Evolutionary conservation across 2,797 vertebrate genomes (phyloP).

Genomic region (Valencia hispanica): DNA sequence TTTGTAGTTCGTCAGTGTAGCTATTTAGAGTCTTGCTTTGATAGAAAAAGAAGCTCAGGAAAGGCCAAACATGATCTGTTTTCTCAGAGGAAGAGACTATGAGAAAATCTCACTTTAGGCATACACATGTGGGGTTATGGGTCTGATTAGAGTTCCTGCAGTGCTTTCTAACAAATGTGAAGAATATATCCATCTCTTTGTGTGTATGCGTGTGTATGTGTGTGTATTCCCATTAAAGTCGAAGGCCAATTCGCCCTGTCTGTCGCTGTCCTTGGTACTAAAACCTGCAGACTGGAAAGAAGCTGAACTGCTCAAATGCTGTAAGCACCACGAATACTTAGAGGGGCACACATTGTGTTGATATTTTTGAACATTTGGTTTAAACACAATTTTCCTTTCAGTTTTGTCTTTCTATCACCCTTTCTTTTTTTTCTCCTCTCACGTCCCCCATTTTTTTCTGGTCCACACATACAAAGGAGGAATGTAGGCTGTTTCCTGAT

Average conservation of each 20-base stretch:
- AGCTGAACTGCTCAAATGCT: constrained; percentile 17
- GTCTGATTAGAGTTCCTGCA: constrained; percentile 6
- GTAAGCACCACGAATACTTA: constrained; percentile 29
- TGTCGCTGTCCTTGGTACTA: constrained; percentile 74
- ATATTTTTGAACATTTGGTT: constrained; percentile 3
- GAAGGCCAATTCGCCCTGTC: constrained; percentile 36
- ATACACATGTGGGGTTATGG: constrained; percentile 25
- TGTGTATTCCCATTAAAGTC: constrained; percentile 18
- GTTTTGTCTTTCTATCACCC: constrained; percentile 7
- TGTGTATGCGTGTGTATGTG: constrained; percentile 15
- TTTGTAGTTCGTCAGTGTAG: constrained; percentile 5
- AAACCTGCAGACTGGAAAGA: constrained; percentile 37
- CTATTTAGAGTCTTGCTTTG: constrained; percentile 57
- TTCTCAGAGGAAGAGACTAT: constrained; percentile 36
- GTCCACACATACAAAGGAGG: constrained; percentile 16
- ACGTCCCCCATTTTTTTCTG: background rate
- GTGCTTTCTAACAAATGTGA: constrained; percentile 27
- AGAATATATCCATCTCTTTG: constrained; percentile 13
- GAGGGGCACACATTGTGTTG: background rate
- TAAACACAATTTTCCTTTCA: constrained; percentile 1
- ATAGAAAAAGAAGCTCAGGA: constrained; percentile 57
- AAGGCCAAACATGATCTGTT: constrained; percentile 37
- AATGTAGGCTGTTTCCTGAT: constrained; percentile 62
- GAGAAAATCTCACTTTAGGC: constrained; percentile 13
- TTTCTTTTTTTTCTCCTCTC: background rate